These are phyloP conservation scores for Leucoma salicis DNA, from an alignment of 2,888 invertebrate species.

Conservation along the genomic window DNA sequence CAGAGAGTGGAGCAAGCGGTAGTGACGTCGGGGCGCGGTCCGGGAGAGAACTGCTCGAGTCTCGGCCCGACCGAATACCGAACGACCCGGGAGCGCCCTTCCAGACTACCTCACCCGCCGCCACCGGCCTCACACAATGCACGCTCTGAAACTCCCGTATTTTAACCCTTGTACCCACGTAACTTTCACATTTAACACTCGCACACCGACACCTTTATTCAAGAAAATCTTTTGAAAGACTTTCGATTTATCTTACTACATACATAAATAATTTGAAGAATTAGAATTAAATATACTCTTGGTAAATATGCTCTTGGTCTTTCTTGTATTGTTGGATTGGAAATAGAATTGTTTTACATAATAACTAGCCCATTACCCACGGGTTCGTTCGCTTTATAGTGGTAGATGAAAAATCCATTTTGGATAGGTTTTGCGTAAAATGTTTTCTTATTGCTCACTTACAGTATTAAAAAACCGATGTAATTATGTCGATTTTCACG, in stretches of 20 bases:
- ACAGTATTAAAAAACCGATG: no score
- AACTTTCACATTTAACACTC: neutral
- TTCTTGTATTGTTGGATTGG: no score
- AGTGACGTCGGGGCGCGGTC: slow-evolving; percentile 39
- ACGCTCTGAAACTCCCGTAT: slow-evolving; percentile 29
- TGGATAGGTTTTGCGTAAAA: no score
- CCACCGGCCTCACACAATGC: slow-evolving; percentile 26
- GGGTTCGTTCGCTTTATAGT: no score
- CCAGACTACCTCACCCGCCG: slow-evolving; percentile 33
- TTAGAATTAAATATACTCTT: neutral
- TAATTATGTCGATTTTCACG: no score
- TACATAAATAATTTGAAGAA: neutral
- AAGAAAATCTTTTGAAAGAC: slow-evolving; percentile 10
- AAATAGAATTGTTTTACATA: no score
- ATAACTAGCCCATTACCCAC: no score
- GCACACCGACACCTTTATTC: slow-evolving; percentile 22
- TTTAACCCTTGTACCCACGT: slow-evolving; percentile 39
- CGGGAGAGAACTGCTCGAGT: slow-evolving; percentile 51
- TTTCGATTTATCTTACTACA: neutral
- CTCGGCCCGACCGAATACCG: no score
- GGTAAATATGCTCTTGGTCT: no score
- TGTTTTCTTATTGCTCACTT: no score
- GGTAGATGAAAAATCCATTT: no score
- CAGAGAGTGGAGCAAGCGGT: slow-evolving; percentile 11
- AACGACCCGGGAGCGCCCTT: slow-evolving; percentile 38